A percentile compares a stretch with the other conserved stretches of the same genome.
Conservation (phyloP, 2,113 vertebrate genomes). For the Edolisoma coerulescens region DNA sequence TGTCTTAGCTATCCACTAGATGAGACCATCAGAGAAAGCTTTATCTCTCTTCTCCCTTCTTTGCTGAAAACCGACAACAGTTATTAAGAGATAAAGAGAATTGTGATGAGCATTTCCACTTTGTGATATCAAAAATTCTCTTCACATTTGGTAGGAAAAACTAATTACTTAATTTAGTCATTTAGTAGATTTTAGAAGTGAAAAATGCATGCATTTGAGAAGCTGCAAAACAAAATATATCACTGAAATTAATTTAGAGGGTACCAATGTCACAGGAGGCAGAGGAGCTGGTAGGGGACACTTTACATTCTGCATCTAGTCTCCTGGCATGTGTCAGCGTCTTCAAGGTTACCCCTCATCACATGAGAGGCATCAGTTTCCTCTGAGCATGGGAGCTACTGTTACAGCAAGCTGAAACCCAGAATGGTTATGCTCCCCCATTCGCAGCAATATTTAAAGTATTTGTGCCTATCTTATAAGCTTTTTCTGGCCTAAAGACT, state of each 20-base stretch:
- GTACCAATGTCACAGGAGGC: neutral
- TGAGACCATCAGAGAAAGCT: neutral
- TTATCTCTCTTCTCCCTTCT: neutral
- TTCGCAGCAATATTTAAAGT: neutral
- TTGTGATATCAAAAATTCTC: neutral
- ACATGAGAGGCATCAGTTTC: constrained; percentile 35
- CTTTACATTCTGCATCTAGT: neutral
- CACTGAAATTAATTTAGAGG: neutral
- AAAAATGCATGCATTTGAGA: neutral
- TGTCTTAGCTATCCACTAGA: neutral
- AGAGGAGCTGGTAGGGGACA: neutral
- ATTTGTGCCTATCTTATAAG: neutral
- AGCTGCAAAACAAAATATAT: neutral
- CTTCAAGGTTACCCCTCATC: neutral
- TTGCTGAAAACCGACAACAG: neutral
- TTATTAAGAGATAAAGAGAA: neutral
- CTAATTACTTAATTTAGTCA: neutral
- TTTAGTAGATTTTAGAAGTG: neutral
- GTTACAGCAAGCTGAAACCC: neutral
- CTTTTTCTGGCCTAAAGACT: neutral
- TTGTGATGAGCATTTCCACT: neutral
- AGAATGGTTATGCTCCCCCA: neutral
- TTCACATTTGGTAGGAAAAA: neutral
- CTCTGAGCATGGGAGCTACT: neutral
- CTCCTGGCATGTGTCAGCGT: neutral